Evolutionary conservation across 2,888 invertebrate genomes (phyloP), one percentile per base, ranked within the genome.

Genomic region (Lutraria lutraria): DNA sequence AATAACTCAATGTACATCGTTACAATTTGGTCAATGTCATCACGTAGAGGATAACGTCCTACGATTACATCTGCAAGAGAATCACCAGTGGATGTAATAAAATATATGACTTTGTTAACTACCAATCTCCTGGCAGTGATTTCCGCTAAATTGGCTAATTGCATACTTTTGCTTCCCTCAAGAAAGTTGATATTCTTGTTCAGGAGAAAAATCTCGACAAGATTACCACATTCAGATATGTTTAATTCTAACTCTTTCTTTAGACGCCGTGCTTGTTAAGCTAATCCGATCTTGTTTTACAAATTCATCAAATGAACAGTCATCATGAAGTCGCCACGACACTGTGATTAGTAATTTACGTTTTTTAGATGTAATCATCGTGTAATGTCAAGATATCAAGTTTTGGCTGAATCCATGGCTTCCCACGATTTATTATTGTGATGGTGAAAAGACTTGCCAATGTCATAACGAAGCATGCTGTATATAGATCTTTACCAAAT

Each of bases 141-240:
- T 31, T 76, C 34, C 76, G 29, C 29, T 12, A 76, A 76, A 76
- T 76, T 76, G 76, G 31, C 76, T 76, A 76, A 76, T 31, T 76
- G 76, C 31, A 76, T 34, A 76, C 34, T 31, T 76, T 76, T 76
- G 76, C 34, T 31, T 76, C 76, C 25, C 31, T 15, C 76, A 34
- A 76, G 29, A 34, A 76, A 76, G 76, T 31, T 76, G 31, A 76
- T 76, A 31, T 76, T 76, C 76, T 76, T 76, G 31, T 34, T 76
- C 34, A 31, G 34, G 25, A 76, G 34, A 34, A 76, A 76, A 31
- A 34, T 31, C 29, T 76, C 1, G 76, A 34, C 76, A 76, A 34
- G 76, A 76, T 76, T 76, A 25, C 29, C 34, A 34, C 19, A 76
- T 76, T 31, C 34, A 76, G 34, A 76, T 34, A 34, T 31, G 19